Evolutionary conservation across 2,888 invertebrate species (phyloP).

Genomic region (Melanargia galathea): DNA sequence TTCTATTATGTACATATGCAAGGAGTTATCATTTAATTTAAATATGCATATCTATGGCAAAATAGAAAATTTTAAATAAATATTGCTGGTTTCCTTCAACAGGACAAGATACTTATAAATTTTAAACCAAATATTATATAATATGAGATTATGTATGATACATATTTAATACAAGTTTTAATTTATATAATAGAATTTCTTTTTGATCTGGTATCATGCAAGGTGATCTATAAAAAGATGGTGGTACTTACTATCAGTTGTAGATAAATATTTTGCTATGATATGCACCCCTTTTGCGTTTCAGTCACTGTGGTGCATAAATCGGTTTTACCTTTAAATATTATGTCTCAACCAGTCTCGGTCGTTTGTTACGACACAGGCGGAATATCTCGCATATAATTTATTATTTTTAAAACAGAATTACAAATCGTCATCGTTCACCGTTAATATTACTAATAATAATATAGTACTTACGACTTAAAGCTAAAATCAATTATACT

Average conservation of each 20-base stretch:
- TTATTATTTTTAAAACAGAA: slow-evolving; percentile 39
- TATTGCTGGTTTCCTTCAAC: neutral
- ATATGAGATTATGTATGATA: neutral
- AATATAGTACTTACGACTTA: slow-evolving; percentile 50
- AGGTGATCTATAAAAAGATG: neutral
- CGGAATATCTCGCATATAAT: slow-evolving; percentile 59
- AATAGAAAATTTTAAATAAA: neutral
- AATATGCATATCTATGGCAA: neutral
- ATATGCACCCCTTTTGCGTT: neutral
- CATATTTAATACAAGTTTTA: neutral
- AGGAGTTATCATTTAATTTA: too few relatives aligned
- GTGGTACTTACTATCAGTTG: neutral
- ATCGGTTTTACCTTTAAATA: slow-evolving; percentile 41
- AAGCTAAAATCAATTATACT: slow-evolving; percentile 63
- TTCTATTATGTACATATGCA: too few relatives aligned
- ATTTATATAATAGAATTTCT: neutral
- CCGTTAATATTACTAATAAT: neutral
- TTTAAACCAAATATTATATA: neutral
- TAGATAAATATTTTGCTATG: neutral
- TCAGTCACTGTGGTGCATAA: slow-evolving; percentile 15
- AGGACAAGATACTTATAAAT: neutral
- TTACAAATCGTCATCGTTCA: slow-evolving; percentile 42
- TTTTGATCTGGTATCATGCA: slow-evolving; percentile 1
- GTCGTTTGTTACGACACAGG: slow-evolving; percentile 46
- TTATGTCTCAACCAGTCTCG: slow-evolving; percentile 65